Base-by-base conservation (phyloP, 35 echinoderm and acorn worm species). In the Anneissia japonica region DNA sequence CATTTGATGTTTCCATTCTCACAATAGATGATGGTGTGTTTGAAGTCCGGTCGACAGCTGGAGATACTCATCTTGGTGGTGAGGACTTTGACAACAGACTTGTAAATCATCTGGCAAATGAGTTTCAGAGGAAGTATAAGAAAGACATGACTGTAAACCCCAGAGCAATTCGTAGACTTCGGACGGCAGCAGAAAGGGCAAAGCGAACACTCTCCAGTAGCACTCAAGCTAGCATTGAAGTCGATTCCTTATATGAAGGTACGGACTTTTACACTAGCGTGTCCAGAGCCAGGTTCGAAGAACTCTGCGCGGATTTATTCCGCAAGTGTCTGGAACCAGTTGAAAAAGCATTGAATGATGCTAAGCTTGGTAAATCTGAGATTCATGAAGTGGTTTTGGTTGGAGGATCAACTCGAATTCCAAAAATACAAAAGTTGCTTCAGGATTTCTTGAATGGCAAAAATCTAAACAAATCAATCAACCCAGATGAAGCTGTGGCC, bases 381-480 rank as follows among this genome's bases (percentile, higher is more conserved):
- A 94, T 94, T 84, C 79, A 94, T 80, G 78, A 84, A 4, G 84
- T 94, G 16, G 92, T 94, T 23, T 84, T 94, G 10, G 92, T 94
- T 23, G 92, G 92, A n/a, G 92, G 92, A 19, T 94, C 92, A 0
- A 94, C 92, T 14, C 77, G 92, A 32, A 94, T 94, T 55, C 88
- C 92, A 41, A 94, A 94, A 77, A 90, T 94, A 34, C 83, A 94
- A 46, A 90, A 90, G 38, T 72, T 94, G 28, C 77, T 94, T 23
- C 84, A 90, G 78, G 84, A 90, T 30, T 94, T 35, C 90, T 76
- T 88, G 16, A 92, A 88, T 73, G 90, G 85, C 78, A 92, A 92
- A 39, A 55, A 73, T 14, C 36, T 89, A 6, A 82, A 94, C 79
- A 76, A 87, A 46, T 87, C 84, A 19, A 86, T 86, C 56, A 86